A percentile compares a stretch with the other conserved stretches of the same genome.
phyloP scores from a whole-genome alignment of 1,140 invertebrate species.

The Drosophila oshimai region DNA sequence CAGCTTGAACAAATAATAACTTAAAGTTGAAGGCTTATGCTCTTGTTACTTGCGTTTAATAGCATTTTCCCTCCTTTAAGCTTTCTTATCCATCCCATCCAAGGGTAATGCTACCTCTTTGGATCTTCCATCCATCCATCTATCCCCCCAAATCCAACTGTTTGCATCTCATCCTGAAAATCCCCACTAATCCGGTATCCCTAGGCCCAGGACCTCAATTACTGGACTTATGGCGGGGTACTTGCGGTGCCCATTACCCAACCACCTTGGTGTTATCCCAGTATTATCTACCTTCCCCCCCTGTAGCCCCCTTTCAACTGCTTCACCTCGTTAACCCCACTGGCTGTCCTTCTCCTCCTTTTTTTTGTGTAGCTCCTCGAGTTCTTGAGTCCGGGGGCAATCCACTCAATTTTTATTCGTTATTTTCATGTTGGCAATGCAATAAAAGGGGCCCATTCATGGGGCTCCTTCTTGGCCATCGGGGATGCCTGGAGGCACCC shows the following conservation, averaged over 20 bases:
- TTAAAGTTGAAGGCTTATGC: not conserved
- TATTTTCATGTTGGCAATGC: slow-evolving; percentile 58
- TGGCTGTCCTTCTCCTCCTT: not conserved
- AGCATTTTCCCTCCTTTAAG: not conserved
- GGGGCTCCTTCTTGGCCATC: not conserved
- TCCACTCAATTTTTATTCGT: slow-evolving; percentile 75
- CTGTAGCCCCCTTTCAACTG: not conserved
- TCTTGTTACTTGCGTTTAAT: not conserved
- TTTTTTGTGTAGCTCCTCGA: too few relatives aligned
- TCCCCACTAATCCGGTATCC: slow-evolving; percentile 4
- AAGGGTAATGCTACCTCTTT: not conserved
- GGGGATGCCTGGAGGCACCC: slow-evolving; percentile 5
- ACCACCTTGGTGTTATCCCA: not conserved
- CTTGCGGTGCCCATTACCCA: slow-evolving; percentile 14
- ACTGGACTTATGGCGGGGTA: slow-evolving; percentile 22
- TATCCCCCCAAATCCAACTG: not conserved
- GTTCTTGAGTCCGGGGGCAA: slow-evolving; percentile 39
- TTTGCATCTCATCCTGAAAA: not conserved
- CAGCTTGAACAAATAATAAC: not conserved
- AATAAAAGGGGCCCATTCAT: slow-evolving; percentile 40
- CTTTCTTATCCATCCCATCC: not conserved
- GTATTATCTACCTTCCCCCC: not conserved
- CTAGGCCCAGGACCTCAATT: slow-evolving; percentile 11
- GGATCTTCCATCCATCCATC: not conserved
- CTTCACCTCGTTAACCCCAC: slow-evolving; percentile 1